Conservation (phyloP, 1,140 invertebrate genomes). For the Tetragnatha versicolor region DNA sequence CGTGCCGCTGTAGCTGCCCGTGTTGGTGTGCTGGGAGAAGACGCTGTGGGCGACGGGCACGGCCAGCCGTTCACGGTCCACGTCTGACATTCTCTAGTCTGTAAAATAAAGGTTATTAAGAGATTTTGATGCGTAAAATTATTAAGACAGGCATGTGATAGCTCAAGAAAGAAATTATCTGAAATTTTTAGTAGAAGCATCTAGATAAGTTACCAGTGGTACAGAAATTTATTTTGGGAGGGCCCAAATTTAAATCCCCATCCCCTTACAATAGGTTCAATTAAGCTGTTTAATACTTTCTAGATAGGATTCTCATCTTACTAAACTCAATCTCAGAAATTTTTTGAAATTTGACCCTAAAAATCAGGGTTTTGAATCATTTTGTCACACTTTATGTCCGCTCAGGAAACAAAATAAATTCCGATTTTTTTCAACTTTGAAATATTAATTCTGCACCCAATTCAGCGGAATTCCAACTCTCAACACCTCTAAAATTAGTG, state of each 20-base stretch:
- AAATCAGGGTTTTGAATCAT: no score
- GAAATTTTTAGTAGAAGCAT: background rate
- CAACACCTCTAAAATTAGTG: no score
- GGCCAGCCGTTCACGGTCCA: slow-evolving; percentile 46
- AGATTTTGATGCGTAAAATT: background rate
- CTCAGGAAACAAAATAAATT: no score
- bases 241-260: background rate
- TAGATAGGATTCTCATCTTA: no score
- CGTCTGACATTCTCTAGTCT: slow-evolving; percentile 52
- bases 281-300: background rate
- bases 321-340: no score
- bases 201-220: background rate
- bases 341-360: no score
- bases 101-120: background rate
- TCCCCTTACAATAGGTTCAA: background rate
- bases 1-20: slow-evolving; percentile 41
- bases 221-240: background rate
- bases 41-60: slow-evolving; percentile 48
- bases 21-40: slow-evolving; percentile 42
- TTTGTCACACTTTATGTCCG: no score
- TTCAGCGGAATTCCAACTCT: no score
- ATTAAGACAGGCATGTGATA: background rate
- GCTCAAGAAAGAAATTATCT: background rate
- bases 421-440: no score
- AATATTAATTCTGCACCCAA: no score